phyloP scores from a whole-genome alignment of 2,888 invertebrate species.

The Abrostola tripartita region DNA sequence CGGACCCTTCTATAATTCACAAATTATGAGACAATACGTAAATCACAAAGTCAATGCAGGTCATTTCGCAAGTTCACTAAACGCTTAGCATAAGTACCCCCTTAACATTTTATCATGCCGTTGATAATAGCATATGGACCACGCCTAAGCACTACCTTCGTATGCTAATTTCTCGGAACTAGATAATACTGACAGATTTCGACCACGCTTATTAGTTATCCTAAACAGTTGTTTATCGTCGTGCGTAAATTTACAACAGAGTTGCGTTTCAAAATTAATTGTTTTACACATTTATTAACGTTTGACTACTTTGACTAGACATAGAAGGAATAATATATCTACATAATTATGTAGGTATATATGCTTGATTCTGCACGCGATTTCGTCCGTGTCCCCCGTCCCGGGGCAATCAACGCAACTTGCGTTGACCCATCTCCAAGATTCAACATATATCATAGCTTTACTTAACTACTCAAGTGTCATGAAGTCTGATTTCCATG shows the following conservation, averaged over 20 bases:
- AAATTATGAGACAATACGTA: neutral
- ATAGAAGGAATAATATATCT: neutral
- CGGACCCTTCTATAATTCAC: neutral
- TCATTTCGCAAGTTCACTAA: slow-evolving; percentile 15
- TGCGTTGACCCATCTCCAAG: too few species aligned
- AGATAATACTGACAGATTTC: slow-evolving; percentile 56
- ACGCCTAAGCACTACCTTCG: slow-evolving; percentile 48
- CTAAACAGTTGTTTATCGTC: slow-evolving; percentile 44
- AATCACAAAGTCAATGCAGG: neutral
- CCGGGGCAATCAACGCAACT: too few species aligned
- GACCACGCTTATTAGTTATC: slow-evolving; percentile 43
- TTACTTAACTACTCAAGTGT: too few species aligned
- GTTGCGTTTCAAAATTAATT: slow-evolving; percentile 11
- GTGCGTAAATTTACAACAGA: slow-evolving; percentile 25
- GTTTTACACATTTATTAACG: neutral
- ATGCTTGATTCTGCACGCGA: too few species aligned
- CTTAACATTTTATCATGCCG: slow-evolving; percentile 51
- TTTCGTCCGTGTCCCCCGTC: too few species aligned
- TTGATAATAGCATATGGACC: slow-evolving; percentile 48
- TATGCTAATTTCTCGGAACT: slow-evolving; percentile 58
- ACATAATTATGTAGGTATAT: too few species aligned
- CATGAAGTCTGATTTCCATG: too few species aligned
- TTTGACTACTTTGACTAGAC: neutral
- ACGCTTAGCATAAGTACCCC: slow-evolving; percentile 28
- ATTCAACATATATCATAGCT: too few species aligned